phyloP scores from a whole-genome alignment of 2,888 invertebrate genomes.

The Melieria omissa region DNA sequence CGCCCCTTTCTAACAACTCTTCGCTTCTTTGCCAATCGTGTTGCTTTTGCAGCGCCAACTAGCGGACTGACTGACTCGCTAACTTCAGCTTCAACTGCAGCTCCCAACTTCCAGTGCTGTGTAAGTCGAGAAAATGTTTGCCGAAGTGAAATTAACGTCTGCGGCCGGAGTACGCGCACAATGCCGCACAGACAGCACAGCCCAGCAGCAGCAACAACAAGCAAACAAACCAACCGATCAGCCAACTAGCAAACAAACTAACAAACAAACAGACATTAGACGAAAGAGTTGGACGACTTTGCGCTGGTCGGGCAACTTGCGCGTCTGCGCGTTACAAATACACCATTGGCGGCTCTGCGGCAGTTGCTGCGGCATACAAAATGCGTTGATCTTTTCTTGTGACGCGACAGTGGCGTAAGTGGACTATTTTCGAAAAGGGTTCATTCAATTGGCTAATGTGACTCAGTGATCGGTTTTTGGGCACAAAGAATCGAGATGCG shows the following conservation, averaged over 20 bases:
- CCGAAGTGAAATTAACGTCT: constrained; percentile 61
- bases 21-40: background rate
- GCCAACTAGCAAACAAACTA: background rate
- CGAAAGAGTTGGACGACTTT: no score
- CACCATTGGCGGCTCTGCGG: no score
- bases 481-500: no score
- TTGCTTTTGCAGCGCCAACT: background rate
- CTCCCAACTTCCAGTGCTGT: no score
- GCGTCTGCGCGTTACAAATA: background rate
- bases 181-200: background rate
- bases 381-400: no score
- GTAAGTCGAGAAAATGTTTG: constrained; percentile 59
- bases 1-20: background rate
- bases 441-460: no score
- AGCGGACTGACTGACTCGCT: background rate
- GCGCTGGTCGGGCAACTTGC: background rate
- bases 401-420: no score
- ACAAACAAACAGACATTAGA: background rate
- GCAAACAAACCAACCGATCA: background rate
- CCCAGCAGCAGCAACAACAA: background rate
- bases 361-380: no score
- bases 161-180: constrained; percentile 25
- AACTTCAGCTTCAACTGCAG: no score
- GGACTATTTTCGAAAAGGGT: no score
- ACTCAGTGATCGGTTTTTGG: no score